Percentiles rank a stretch among this genome's conserved stretches.
These are phyloP conservation scores for Heterocephalus glaber DNA, from an alignment of 2,113 vertebrate genomes.

Conservation along the genomic window DNA sequence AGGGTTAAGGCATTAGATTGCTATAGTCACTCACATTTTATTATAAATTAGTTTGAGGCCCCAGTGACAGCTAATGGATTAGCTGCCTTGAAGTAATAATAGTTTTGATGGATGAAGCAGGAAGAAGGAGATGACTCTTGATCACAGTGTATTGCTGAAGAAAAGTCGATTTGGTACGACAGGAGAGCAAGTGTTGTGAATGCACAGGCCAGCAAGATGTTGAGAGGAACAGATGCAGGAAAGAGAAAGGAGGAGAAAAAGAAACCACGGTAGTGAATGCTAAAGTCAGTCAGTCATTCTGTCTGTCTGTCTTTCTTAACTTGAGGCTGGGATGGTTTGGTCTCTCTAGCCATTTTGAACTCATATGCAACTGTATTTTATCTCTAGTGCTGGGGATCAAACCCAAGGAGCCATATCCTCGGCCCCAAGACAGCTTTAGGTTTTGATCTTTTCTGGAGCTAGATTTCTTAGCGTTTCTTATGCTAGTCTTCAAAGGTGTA, in stretches of 20 bases:
- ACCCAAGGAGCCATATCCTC: neutral
- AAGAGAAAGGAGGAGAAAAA: neutral
- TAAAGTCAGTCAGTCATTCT: neutral
- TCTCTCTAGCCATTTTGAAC: neutral
- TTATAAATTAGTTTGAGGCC: slow-evolving; percentile 57
- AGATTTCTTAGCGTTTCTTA: slow-evolving; percentile 33
- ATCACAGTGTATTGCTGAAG: neutral
- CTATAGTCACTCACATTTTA: slow-evolving; percentile 67
- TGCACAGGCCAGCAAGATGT: neutral
- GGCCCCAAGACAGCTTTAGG: neutral
- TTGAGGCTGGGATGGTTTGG: neutral
- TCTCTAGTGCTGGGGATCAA: neutral
- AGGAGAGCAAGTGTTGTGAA: neutral
- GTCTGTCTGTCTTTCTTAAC: neutral
- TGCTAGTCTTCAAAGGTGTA: slow-evolving; percentile 33
- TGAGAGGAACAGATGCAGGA: neutral
- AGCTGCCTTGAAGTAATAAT: slow-evolving; percentile 28
- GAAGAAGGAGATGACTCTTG: slow-evolving; percentile 13
- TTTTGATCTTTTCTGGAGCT: slow-evolving; percentile 7
- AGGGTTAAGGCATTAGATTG: slow-evolving; percentile 41
- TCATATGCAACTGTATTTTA: neutral
- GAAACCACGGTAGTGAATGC: neutral
- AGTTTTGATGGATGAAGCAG: slow-evolving; percentile 34
- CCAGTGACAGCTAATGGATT: slow-evolving; percentile 43
- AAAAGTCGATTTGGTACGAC: slow-evolving; percentile 1